Conservation (phyloP, 2,113 vertebrate genomes). For the Barbus barbus region DNA sequence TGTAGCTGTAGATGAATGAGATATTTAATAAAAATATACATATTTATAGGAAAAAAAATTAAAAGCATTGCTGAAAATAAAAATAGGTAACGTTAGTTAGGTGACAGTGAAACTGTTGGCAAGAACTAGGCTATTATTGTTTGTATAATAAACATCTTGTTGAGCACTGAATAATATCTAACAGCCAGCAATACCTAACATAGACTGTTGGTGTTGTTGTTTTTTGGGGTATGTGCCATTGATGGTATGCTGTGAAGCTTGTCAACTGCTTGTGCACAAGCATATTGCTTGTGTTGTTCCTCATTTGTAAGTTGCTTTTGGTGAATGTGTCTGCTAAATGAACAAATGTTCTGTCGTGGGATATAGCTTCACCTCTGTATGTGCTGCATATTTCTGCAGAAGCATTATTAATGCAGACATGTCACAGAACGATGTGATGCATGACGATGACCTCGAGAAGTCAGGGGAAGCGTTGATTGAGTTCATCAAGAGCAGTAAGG, state of each 20-base stretch:
- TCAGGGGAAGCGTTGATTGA: constrained; percentile 57
- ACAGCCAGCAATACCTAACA: too few relatives aligned
- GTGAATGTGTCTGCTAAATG: neutral
- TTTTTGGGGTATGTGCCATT: neutral
- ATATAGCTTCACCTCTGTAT: neutral
- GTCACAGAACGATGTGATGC: constrained; percentile 25
- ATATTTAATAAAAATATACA: neutral
- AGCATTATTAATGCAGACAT: neutral
- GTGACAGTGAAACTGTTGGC: too few relatives aligned
- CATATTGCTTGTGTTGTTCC: neutral
- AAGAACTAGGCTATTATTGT: too few relatives aligned
- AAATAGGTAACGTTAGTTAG: neutral
- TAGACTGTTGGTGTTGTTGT: too few relatives aligned
- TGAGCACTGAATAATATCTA: too few relatives aligned
- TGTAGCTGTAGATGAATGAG: neutral
- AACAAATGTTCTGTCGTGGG: too few relatives aligned
- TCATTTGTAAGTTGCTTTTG: neutral
- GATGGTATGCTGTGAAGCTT: neutral
- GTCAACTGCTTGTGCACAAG: neutral
- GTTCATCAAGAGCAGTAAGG: constrained; percentile 67
- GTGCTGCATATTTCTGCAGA: neutral
- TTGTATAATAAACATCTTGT: neutral
- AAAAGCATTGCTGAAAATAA: neutral
- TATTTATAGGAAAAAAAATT: neutral
- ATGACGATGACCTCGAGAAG: constrained; percentile 66